phyloP scores from a whole-genome alignment of 2,888 invertebrate species.

The Drosophila buzzatii region DNA sequence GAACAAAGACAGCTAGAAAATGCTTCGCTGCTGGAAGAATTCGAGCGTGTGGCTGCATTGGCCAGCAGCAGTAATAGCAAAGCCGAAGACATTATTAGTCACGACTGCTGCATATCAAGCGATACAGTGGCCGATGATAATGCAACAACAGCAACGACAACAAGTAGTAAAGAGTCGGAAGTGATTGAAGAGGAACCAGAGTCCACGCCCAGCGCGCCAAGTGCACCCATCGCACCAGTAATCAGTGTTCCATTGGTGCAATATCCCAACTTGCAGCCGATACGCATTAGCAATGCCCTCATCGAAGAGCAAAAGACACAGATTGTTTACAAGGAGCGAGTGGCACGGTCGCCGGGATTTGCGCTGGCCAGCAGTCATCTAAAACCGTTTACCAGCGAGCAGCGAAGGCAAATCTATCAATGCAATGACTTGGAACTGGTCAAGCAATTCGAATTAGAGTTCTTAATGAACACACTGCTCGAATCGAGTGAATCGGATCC shows the following conservation, averaged over 20 bases:
- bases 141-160: not conserved
- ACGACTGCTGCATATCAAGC: constrained; percentile 75
- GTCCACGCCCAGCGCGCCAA: constrained; percentile 60
- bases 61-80: constrained; percentile 48
- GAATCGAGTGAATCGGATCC: constrained; percentile 87
- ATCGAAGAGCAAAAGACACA: constrained; percentile 65
- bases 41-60: constrained; percentile 54
- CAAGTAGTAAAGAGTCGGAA: not conserved
- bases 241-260: constrained; percentile 53
- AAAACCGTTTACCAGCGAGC: constrained; percentile 88
- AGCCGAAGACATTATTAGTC: constrained; percentile 62
- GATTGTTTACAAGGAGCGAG: constrained; percentile 65
- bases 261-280: constrained; percentile 80
- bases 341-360: constrained; percentile 50
- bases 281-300: constrained; percentile 61
- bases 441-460: constrained; percentile 88
- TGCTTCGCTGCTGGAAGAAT: constrained; percentile 59
- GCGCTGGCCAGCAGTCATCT: constrained; percentile 68
- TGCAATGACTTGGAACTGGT: constrained; percentile 88
- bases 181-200: constrained; percentile 15
- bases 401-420: constrained; percentile 89
- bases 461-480: constrained; percentile 88
- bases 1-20: constrained; percentile 56
- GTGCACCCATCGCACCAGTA: constrained; percentile 34
- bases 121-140: constrained; percentile 32